These are phyloP conservation scores for Budorcas taxicolor DNA, from an alignment of 2,113 vertebrate species.

Conservation along the genomic window DNA sequence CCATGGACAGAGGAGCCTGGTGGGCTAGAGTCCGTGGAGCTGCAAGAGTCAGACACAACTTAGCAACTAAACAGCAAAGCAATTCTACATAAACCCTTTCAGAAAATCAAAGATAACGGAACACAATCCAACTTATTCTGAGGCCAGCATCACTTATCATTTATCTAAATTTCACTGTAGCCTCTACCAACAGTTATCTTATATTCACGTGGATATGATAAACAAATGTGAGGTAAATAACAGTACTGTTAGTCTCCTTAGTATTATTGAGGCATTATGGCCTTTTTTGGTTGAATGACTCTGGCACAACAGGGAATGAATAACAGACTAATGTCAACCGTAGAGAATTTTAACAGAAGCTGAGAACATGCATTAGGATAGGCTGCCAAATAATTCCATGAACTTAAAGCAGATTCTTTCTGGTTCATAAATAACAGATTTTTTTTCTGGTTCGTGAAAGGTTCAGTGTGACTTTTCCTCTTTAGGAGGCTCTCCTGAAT, in stretches of 20 bases:
- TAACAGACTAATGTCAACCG: background rate
- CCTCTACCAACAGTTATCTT: background rate
- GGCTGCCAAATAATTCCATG: background rate
- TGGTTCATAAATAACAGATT: background rate
- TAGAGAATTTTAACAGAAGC: background rate
- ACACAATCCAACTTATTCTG: background rate
- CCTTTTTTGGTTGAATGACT: background rate
- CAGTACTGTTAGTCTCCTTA: background rate
- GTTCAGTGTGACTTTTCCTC: background rate
- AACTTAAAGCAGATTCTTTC: background rate
- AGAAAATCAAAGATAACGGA: background rate
- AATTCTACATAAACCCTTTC: background rate
- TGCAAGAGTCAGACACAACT: background rate
- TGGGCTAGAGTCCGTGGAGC: accelerated
- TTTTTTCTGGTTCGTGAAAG: background rate
- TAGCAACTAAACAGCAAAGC: background rate
- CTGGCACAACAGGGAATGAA: background rate
- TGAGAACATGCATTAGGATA: background rate
- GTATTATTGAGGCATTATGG: background rate
- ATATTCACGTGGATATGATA: background rate
- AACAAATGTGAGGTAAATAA: background rate
- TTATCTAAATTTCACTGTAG: background rate
- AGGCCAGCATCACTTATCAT: background rate
- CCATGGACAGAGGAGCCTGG: background rate
- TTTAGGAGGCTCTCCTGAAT: background rate